phyloP scores from a whole-genome alignment of 2,888 invertebrate species.

The Xestia sexstrigata region DNA sequence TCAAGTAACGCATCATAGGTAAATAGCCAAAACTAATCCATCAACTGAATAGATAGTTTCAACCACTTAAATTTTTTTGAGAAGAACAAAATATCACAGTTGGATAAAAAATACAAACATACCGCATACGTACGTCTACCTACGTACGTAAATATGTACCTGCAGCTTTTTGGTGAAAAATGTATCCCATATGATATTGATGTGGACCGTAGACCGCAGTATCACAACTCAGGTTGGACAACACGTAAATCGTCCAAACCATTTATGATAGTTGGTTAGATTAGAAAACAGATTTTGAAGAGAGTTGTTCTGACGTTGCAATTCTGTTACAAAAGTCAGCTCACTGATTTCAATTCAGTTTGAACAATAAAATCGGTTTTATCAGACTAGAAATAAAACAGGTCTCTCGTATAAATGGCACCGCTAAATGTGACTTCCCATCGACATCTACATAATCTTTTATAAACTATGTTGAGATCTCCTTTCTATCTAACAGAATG shows the following conservation, averaged over 20 bases:
- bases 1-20: neutral
- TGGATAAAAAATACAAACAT: neutral
- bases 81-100: neutral
- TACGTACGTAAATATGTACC: neutral
- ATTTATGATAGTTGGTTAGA: conserved; percentile 43
- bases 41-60: neutral
- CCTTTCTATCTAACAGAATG: neutral
- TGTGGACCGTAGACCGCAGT: neutral
- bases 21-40: neutral
- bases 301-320: conserved; percentile 14
- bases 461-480: neutral
- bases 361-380: neutral
- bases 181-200: conserved; percentile 19
- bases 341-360: conserved; percentile 14
- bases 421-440: neutral
- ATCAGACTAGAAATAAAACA: neutral
- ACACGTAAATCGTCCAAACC: conserved; percentile 37
- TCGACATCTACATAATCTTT: neutral
- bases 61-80: neutral
- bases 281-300: conserved; percentile 19
- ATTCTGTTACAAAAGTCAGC: conserved; percentile 1
- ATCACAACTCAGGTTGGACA: neutral
- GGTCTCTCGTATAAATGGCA: neutral
- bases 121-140: too few relatives aligned
- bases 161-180: neutral